These are phyloP conservation scores for Etheostoma spectabile DNA, from an alignment of 2,113 vertebrate species.

Conservation along the genomic window DNA sequence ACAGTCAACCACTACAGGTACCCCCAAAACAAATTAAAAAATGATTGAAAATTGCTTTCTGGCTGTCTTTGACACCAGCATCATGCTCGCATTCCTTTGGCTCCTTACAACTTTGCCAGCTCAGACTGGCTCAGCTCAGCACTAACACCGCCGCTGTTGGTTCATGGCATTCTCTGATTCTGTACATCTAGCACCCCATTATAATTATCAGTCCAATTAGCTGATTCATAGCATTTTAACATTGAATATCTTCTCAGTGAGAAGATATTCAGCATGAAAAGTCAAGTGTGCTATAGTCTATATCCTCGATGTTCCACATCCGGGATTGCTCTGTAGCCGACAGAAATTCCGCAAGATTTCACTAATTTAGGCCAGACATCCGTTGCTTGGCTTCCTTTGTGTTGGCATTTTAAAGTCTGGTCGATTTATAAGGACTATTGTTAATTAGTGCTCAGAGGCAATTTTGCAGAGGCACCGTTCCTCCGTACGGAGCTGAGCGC, in stretches of 20 bases:
- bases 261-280: slow-evolving; percentile 4
- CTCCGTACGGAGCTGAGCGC: too few relatives aligned
- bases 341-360: too few relatives aligned
- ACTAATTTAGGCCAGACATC: too few relatives aligned
- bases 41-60: background rate
- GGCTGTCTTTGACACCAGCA: background rate
- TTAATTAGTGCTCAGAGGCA: too few relatives aligned
- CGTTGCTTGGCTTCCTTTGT: too few relatives aligned
- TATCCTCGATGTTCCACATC: too few relatives aligned
- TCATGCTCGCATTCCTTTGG: slow-evolving; percentile 47
- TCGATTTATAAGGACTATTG: too few relatives aligned
- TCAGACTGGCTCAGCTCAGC: slow-evolving; percentile 68
- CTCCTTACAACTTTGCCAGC: slow-evolving; percentile 73
- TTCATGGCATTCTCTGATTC: slow-evolving; percentile 72
- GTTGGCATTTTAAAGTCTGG: too few relatives aligned
- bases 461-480: too few relatives aligned
- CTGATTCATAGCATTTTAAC: slow-evolving; percentile 69
- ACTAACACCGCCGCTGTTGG: slow-evolving; percentile 63
- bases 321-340: too few relatives aligned
- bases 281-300: background rate
- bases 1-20: slow-evolving; percentile 12
- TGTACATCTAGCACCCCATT: slow-evolving; percentile 66
- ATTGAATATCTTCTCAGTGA: slow-evolving; percentile 37
- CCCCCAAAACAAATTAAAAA: background rate
- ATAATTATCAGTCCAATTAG: slow-evolving; percentile 77